phyloP scores from a whole-genome alignment of 23 tunicate genomes.

The Styela clava region DNA sequence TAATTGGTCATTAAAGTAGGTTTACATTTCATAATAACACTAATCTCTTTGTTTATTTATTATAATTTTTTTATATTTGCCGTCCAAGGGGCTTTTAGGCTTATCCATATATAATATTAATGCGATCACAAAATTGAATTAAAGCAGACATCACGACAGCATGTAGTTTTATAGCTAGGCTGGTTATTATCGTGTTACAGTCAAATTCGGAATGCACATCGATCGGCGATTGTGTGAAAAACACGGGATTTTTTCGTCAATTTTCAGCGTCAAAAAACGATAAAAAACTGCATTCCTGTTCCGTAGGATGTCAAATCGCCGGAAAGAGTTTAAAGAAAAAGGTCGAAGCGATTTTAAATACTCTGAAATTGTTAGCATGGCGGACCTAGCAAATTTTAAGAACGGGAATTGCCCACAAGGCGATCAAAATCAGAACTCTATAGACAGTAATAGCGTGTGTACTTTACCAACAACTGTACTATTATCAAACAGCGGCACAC shows the following conservation, averaged over 20 bases:
- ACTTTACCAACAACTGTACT: background rate
- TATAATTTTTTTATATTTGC: no score
- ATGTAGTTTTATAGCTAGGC: no score
- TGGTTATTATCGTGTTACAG: no score
- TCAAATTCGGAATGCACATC: no score
- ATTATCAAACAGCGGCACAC: background rate
- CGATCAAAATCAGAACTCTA: background rate
- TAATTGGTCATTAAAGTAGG: no score
- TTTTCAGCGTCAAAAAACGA: background rate
- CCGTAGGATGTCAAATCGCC: background rate
- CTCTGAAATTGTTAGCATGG: background rate
- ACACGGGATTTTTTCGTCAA: background rate
- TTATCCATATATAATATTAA: no score
- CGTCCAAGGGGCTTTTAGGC: no score
- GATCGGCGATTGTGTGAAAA: no score
- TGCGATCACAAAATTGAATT: no score
- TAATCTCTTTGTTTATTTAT: no score
- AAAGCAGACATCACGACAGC: no score
- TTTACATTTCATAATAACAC: no score
- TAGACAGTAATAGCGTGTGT: background rate
- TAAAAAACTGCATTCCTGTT: background rate
- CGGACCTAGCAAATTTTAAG: background rate
- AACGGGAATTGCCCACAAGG: background rate
- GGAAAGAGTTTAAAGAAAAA: background rate
- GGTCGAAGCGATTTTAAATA: background rate